Percentiles rank a stretch among this genome's conserved stretches.
These are phyloP conservation scores for Syrrhaptes paradoxus DNA, from an alignment of 2,113 vertebrate species.

Conservation along the genomic window DNA sequence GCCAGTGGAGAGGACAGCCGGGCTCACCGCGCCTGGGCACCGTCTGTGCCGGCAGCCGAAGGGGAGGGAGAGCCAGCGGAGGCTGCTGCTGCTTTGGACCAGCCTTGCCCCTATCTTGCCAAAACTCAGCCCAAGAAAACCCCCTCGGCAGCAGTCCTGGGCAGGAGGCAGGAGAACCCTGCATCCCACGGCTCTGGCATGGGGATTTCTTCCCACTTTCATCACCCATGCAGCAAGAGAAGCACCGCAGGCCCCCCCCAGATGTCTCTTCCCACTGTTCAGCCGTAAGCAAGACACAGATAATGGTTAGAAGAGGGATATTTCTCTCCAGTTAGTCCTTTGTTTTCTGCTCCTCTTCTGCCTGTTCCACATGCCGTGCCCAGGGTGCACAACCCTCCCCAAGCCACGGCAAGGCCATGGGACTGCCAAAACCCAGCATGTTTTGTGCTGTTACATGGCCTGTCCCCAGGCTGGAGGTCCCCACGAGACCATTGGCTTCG, in stretches of 20 bases:
- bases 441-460: background rate
- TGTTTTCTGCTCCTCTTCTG: background rate
- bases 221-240: background rate
- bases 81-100: background rate
- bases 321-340: background rate
- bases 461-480: background rate
- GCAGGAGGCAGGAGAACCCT: background rate
- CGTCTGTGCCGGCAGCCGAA: background rate
- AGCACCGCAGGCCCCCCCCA: fast-evolving
- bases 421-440: background rate
- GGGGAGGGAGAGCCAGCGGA: background rate
- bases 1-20: background rate
- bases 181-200: background rate
- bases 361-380: too few species aligned
- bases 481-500: background rate
- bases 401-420: background rate
- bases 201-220: background rate
- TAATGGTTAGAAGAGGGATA: background rate
- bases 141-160: fast-evolving
- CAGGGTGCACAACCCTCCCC: background rate
- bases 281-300: background rate
- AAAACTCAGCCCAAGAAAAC: background rate
- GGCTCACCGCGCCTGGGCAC: background rate
- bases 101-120: background rate
- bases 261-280: background rate